These are phyloP conservation scores for Lycocerus yunnanus DNA, from an alignment of 2,888 invertebrate genomes.

Conservation along the genomic window DNA sequence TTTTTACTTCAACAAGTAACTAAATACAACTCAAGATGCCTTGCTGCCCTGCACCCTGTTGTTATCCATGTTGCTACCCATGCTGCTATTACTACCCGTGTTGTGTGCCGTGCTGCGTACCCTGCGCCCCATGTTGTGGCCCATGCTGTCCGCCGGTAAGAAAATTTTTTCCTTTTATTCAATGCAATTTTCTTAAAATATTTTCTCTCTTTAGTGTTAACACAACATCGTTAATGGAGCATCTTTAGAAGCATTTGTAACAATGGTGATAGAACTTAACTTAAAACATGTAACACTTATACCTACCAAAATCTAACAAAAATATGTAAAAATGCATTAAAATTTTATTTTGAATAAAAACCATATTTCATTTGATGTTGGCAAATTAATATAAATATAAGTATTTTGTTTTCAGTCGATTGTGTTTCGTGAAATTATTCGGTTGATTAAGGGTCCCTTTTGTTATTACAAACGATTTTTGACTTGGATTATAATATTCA, in stretches of 20 bases:
- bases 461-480: too few species aligned
- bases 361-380: not conserved
- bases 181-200: not conserved
- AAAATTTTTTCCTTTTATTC: not conserved
- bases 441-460: too few species aligned
- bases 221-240: not conserved
- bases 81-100: conserved; percentile 28
- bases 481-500: too few species aligned
- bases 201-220: not conserved
- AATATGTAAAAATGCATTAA: not conserved
- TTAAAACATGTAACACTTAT: not conserved
- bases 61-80: conserved; percentile 24
- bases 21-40: conserved; percentile 27
- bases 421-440: too few species aligned
- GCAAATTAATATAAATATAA: not conserved
- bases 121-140: conserved; percentile 12
- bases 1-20: not conserved
- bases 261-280: not conserved
- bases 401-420: too few species aligned
- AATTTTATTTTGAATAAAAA: not conserved
- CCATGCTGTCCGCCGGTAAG: conserved; percentile 12
- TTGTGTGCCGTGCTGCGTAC: conserved; percentile 18
- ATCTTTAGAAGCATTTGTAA: not conserved
- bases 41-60: conserved; percentile 34
- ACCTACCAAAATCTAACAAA: not conserved